Conservation (phyloP, 2,888 invertebrate genomes). For the Melikaiella ostensackeni region DNA sequence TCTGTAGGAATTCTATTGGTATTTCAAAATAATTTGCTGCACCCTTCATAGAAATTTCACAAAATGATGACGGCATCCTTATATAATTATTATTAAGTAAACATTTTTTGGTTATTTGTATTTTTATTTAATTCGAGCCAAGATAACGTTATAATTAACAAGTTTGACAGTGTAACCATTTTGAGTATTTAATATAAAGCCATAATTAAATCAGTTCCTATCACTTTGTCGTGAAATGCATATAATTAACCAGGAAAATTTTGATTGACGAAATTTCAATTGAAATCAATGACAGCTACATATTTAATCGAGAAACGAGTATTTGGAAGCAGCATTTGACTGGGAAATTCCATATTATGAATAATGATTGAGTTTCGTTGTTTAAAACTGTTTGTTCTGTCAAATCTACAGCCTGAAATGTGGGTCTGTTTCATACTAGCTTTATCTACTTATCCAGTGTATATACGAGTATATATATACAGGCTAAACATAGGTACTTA, state of each 20-base stretch:
- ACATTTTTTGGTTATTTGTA: no score
- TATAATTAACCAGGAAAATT: not conserved
- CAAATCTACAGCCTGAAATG: no score
- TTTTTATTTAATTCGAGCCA: not conserved
- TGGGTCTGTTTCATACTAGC: not conserved
- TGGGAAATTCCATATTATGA: not conserved
- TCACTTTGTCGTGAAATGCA: not conserved
- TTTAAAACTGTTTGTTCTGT: no score
- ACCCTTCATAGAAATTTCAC: no score
- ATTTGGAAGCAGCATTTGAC: not conserved
- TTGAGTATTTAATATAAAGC: not conserved
- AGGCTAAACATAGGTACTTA: no score
- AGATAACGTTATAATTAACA: not conserved
- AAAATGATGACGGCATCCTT: no score
- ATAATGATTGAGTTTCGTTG: no score
- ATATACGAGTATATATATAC: no score
- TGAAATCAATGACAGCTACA: not conserved
- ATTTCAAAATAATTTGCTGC: no score
- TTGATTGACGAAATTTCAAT: not conserved
- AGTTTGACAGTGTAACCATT: not conserved
- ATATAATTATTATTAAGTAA: no score
- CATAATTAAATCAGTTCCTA: not conserved
- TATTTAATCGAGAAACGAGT: not conserved
- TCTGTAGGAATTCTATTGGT: no score
- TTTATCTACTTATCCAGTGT: not conserved